These are phyloP conservation scores for Mellilla xanthometata DNA, from an alignment of 2,888 invertebrate genomes.

Conservation along the genomic window DNA sequence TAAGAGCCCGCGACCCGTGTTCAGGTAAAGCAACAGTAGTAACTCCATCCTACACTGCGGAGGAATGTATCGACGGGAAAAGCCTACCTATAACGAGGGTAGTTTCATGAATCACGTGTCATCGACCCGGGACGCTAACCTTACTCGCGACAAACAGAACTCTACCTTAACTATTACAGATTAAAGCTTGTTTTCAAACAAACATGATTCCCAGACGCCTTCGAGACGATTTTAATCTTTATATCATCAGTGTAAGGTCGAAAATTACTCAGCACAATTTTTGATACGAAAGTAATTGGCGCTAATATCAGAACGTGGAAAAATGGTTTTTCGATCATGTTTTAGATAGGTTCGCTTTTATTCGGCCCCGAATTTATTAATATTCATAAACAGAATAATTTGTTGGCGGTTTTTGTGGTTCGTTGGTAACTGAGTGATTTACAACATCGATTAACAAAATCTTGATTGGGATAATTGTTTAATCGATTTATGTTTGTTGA, in stretches of 20 bases:
- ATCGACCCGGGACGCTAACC: constrained; percentile 55
- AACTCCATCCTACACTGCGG: background rate
- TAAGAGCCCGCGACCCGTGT: too few species aligned
- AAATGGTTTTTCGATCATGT: constrained; percentile 21
- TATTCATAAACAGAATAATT: constrained; percentile 16
- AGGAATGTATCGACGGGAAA: constrained; percentile 46
- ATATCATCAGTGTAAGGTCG: constrained; percentile 6
- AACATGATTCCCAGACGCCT: background rate
- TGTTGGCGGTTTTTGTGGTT: constrained; percentile 4
- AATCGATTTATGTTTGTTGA: constrained; percentile 7
- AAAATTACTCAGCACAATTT: background rate
- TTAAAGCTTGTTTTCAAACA: constrained; percentile 14
- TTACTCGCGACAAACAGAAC: constrained; percentile 30
- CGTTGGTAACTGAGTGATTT: constrained; percentile 15
- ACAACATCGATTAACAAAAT: constrained; percentile 5
- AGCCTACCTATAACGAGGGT: constrained; percentile 53
- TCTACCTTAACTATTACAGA: constrained; percentile 24
- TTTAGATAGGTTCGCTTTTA: constrained; percentile 19
- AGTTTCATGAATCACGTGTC: constrained; percentile 64
- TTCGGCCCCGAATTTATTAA: constrained; percentile 15
- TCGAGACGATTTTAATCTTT: constrained; percentile 17
- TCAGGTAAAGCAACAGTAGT: too few species aligned
- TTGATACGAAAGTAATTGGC: constrained; percentile 25
- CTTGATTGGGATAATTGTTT: background rate
- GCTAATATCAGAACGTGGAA: constrained; percentile 25